Base-by-base conservation (phyloP, 2,888 invertebrate genomes). In the Nephrocerus scutellatus region DNA sequence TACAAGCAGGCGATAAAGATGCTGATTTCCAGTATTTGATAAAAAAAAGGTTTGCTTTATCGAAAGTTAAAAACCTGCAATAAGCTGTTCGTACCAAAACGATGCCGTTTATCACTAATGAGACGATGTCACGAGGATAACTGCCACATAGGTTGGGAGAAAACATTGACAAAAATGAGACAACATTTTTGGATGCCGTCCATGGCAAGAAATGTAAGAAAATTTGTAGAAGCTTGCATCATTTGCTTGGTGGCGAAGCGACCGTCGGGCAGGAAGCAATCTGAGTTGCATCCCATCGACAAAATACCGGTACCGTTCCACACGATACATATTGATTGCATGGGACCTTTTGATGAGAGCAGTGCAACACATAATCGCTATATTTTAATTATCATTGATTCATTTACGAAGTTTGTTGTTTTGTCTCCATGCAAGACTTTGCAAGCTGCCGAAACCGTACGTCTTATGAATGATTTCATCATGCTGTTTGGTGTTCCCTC, bases 181-280 rank as follows among this genome's bases (percentile, higher is more conserved):
- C 12, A 24, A 26, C 32, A 31, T 14, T 38, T 38, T 25, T 30
- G 20, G 25, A 34, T 39, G 39, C 39, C 34, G 16, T 20, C 30
- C n/a, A 37, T 37, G 31, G 5, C 31, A 13, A 30, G 20, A 38
- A 38, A 38, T n/a, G 21, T 38, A 14, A 23, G n/a, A 10, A 39
- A 40, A 19, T 40, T 40, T 20, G 30, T 35, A 10, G 25, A 25
- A 15, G 22, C 40, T 16, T 35, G 35, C 16, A n/a, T 40, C 5
- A 40, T 40, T 19, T 35, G 35, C n/a, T 15, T 40, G 9, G 35
- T 40, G 5, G 40, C 35, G 3, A 40, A 40, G n/a, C 28, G 29
- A 28, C 38, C 38, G 5, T 38, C 38, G 5, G 32, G 38, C 4
- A 38, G 28, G 10, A 38, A 32, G n/a, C 32, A 31, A 20, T 22